Percentiles rank a stretch among this genome's conserved stretches.
Evolutionary conservation across 2,888 invertebrate genomes (phyloP).

Genomic region (Oscheius sp.): DNA sequence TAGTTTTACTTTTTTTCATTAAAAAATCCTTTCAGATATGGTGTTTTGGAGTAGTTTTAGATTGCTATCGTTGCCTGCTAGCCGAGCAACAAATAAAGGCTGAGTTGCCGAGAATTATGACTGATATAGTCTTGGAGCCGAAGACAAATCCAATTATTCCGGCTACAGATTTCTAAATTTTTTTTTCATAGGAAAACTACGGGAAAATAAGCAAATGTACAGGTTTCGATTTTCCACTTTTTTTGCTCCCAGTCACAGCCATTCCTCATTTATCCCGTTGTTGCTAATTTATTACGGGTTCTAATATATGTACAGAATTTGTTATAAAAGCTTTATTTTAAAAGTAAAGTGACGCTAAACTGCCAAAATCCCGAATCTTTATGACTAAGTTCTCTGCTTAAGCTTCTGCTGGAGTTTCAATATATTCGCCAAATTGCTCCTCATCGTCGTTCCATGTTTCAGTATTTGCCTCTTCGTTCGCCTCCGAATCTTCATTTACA

Average conservation of each 20-base stretch:
- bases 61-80: slow-evolving; percentile 28
- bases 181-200: no score
- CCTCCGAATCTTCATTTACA: background rate
- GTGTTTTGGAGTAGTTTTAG: slow-evolving; percentile 26
- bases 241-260: background rate
- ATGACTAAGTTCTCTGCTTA: no score
- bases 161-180: slow-evolving; percentile 26
- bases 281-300: no score
- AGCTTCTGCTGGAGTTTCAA: background rate
- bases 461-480: background rate
- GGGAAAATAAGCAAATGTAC: no score
- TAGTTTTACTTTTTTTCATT: background rate
- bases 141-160: slow-evolving; percentile 9
- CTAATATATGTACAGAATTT: no score
- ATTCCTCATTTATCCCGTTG: background rate
- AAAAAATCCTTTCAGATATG: slow-evolving; percentile 17
- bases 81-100: background rate
- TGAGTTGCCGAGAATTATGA: slow-evolving; percentile 4
- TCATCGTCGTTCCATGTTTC: no score
- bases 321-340: no score
- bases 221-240: no score
- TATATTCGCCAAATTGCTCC: no score
- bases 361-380: no score
- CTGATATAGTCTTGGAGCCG: background rate
- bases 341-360: no score